These are phyloP conservation scores for Trissolcus basalis DNA, from an alignment of 1,140 invertebrate species.

Conservation along the genomic window DNA sequence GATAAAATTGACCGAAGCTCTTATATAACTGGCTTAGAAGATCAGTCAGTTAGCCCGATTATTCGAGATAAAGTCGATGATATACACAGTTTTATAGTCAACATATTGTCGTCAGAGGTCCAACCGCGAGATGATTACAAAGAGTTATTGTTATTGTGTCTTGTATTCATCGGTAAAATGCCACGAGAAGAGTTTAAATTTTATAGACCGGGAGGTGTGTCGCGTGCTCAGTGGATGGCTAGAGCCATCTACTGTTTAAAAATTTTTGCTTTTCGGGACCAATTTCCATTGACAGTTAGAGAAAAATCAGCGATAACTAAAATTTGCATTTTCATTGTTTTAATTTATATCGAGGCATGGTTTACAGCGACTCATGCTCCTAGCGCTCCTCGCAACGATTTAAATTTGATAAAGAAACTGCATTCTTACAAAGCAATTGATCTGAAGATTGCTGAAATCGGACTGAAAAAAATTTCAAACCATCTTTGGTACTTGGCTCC, in stretches of 20 bases:
- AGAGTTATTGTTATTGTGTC: constrained; percentile 56
- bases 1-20: constrained; percentile 8
- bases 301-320: constrained; percentile 43
- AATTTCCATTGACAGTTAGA: constrained; percentile 56
- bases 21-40: constrained; percentile 15
- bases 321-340: constrained; percentile 57
- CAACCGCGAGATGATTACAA: constrained; percentile 56
- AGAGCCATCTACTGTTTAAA: constrained; percentile 67
- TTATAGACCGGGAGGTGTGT: constrained; percentile 58
- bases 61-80: constrained; percentile 17
- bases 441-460: constrained; percentile 16
- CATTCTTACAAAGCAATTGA: constrained; percentile 30
- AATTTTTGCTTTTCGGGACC: constrained; percentile 63
- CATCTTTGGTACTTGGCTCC: constrained; percentile 54
- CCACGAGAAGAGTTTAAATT: constrained; percentile 59
- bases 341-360: constrained; percentile 57
- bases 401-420: constrained; percentile 44
- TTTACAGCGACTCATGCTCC: constrained; percentile 42
- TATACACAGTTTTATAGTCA: constrained; percentile 8
- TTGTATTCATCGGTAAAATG: constrained; percentile 55
- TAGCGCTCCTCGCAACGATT: constrained; percentile 50
- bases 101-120: constrained; percentile 15
- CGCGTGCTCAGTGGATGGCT: constrained; percentile 68
- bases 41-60: constrained; percentile 1
- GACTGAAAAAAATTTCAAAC: constrained; percentile 42